Conservation (phyloP, 2,113 vertebrate genomes). For the Oceanites oceanicus region DNA sequence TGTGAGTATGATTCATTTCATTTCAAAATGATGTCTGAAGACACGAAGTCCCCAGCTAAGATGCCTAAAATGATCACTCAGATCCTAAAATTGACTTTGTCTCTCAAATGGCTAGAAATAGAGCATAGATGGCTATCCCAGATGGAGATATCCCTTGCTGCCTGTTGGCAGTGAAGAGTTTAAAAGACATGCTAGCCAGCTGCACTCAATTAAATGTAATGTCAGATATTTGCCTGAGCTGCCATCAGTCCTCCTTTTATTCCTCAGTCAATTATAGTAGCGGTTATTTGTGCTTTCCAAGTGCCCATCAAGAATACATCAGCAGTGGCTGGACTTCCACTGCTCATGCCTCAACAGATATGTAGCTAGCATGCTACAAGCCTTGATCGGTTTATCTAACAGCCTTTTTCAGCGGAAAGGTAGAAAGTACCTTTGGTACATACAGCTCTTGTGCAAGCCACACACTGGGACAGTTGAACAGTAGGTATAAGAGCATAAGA, state of each 20-base stretch:
- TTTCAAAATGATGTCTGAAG: neutral
- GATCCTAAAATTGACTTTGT: neutral
- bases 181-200: neutral
- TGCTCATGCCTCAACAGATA: neutral
- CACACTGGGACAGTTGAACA: neutral
- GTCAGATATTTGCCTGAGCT: neutral
- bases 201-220: neutral
- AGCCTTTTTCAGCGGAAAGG: neutral
- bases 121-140: neutral
- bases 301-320: neutral
- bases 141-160: neutral
- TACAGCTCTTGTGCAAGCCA: neutral
- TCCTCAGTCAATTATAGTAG: neutral
- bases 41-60: neutral
- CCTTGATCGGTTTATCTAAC: rapidly evolving
- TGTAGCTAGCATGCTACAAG: neutral
- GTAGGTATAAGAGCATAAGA: neutral
- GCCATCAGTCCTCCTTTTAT: neutral
- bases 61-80: neutral
- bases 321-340: neutral
- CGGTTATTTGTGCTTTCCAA: neutral
- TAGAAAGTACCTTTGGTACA: neutral
- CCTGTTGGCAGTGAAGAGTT: neutral
- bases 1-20: neutral
- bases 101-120: neutral